Conservation (phyloP, 2,888 invertebrate species). For the Abscondita cerata region DNA sequence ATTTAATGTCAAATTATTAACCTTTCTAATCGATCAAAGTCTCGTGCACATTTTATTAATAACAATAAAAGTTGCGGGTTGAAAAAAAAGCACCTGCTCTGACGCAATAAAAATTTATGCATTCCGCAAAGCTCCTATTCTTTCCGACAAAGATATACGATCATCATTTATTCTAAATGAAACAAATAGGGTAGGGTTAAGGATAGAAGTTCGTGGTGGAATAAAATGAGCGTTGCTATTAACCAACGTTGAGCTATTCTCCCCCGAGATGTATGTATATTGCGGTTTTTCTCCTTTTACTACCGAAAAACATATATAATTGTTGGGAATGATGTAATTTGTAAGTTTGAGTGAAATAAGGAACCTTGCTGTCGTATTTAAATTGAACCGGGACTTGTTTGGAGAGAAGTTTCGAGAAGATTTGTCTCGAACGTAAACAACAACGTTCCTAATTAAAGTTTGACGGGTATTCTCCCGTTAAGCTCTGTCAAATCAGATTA, state of each 20-base stretch:
- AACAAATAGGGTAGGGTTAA: slow-evolving; percentile 19
- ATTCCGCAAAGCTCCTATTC: slow-evolving; percentile 18
- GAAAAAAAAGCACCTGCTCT: slow-evolving; percentile 1
- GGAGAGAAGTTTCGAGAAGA: slow-evolving; percentile 9
- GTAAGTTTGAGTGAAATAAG: background rate
- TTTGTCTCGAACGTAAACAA: slow-evolving; percentile 24
- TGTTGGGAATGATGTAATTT: background rate
- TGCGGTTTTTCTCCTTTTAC: background rate
- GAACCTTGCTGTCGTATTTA: slow-evolving; percentile 5
- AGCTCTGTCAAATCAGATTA: slow-evolving; percentile 22
- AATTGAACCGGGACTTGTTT: no score
- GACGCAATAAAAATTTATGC: slow-evolving; percentile 26
- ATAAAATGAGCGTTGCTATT: slow-evolving; percentile 27
- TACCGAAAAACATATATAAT: background rate
- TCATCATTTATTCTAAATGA: slow-evolving; percentile 28
- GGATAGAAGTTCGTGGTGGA: slow-evolving; percentile 21
- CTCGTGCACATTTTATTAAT: slow-evolving; percentile 2
- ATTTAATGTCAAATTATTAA: slow-evolving; percentile 28
- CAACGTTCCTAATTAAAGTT: slow-evolving; percentile 31
- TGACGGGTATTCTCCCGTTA: slow-evolving; percentile 23
- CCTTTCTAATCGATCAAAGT: slow-evolving; percentile 18
- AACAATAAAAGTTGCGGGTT: slow-evolving; percentile 8
- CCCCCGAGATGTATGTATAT: slow-evolving; percentile 11
- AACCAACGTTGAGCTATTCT: slow-evolving; percentile 29
- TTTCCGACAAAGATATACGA: slow-evolving; percentile 21